A percentile compares a stretch with the other conserved stretches of the same genome.
phyloP scores from a whole-genome alignment of 2,888 invertebrate genomes.

The Agriopis aurantiaria region DNA sequence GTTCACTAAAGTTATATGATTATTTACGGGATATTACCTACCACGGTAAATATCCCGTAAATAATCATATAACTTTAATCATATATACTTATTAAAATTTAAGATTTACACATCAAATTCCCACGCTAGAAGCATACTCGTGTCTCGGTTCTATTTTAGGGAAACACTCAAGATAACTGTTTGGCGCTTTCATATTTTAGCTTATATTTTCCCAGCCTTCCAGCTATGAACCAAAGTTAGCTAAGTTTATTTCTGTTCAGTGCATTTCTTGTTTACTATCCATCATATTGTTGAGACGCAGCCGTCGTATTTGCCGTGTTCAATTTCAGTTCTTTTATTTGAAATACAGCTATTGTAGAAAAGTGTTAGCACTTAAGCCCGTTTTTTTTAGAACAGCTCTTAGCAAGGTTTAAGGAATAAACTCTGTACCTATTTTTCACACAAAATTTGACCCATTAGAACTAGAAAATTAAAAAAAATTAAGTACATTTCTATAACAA shows the following conservation, averaged over 20 bases:
- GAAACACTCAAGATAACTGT: slow-evolving; percentile 63
- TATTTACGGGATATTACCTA: too few species aligned
- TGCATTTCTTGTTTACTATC: slow-evolving; percentile 76
- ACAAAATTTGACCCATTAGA: too few species aligned
- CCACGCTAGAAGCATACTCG: slow-evolving; percentile 17
- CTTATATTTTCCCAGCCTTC: slow-evolving; percentile 64
- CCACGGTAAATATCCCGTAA: too few species aligned
- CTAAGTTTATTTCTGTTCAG: slow-evolving; percentile 74
- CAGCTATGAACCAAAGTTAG: slow-evolving; percentile 64
- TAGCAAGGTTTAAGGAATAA: background rate
- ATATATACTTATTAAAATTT: too few species aligned
- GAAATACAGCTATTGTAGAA: slow-evolving; percentile 50
- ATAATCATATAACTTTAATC: too few species aligned
- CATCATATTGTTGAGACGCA: slow-evolving; percentile 73
- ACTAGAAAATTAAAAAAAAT: too few species aligned
- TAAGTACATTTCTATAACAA: too few species aligned
- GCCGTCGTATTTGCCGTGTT: slow-evolving; percentile 65
- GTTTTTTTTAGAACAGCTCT: slow-evolving; percentile 3
- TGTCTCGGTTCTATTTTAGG: slow-evolving; percentile 61
- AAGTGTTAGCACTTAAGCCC: slow-evolving; percentile 32
- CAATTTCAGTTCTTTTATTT: slow-evolving; percentile 63
- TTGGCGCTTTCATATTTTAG: slow-evolving; percentile 59
- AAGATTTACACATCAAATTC: background rate
- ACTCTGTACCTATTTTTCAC: too few species aligned
- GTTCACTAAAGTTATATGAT: too few species aligned